Base-by-base conservation (phyloP, 2,888 invertebrate species). In the Epinotia bilunana region DNA sequence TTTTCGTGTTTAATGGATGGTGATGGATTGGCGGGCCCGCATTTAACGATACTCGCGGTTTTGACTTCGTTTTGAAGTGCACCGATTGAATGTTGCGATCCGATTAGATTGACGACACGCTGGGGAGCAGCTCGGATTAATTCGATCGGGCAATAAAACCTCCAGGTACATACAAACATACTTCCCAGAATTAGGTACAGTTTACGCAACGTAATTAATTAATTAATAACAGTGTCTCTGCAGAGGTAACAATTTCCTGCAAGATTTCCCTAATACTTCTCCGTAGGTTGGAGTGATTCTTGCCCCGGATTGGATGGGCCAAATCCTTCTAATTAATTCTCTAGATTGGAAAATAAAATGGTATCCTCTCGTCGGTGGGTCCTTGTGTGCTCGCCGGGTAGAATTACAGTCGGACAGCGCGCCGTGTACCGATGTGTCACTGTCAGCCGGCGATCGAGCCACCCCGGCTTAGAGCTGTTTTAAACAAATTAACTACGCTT, bases 1-100 rank as follows among this genome's bases (percentile, higher is more conserved):
- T 93, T 92, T 92, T 91, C 93, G 89, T 90, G 90, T 92, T 93
- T 94, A 93, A 94, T 93, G 94, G 94, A 94, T 94, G 93, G 93
- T 93, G 94, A 94, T 94, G 92, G 93, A 94, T 93, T 92, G 93
- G 88, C 83, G 87, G 87, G 88, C 79, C 83, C 86, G 88, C 87
- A 88, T 90, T 88, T 91, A 86, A 85, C 87, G 88, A 91, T 92
- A 92, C 90, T 88, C 89, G 92, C 88, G 92, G 91, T 93, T 93
- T 91, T 91, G 91, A 93, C 91, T 93, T 88, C 87, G 86, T 89
- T 91, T 88, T 90, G 83, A 85, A 89, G 88, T 88, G 87, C 84
- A 87, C 80, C 86, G 85, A 89, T 91, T 89, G 84, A 90, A 87
- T 86, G 87, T 87, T 87, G 85, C 83, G 82, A 82, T 80, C 79